phyloP scores from a whole-genome alignment of 2,888 invertebrate species.

The Tinea pellionella region DNA sequence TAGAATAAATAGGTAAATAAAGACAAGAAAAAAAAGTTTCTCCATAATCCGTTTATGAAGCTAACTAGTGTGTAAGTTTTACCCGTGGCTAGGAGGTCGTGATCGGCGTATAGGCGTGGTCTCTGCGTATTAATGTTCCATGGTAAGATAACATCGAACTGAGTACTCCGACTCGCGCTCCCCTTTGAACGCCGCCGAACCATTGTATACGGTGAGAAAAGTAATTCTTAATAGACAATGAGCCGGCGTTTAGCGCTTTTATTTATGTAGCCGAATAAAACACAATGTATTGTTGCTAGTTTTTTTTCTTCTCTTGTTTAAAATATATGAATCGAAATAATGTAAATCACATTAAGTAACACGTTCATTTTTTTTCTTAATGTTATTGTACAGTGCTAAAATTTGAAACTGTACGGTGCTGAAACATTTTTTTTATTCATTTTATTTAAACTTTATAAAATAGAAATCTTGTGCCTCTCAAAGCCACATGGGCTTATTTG shows the following conservation, averaged over 20 bases:
- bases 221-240: conserved; percentile 67
- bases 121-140: conserved; percentile 53
- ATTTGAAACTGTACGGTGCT: too few relatives aligned
- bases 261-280: conserved; percentile 36
- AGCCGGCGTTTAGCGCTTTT: conserved; percentile 58
- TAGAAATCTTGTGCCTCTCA: too few relatives aligned
- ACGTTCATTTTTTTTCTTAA: not conserved
- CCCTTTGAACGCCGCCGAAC: conserved; percentile 55
- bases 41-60: not conserved
- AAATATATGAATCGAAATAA: conserved; percentile 36
- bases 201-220: conserved; percentile 60
- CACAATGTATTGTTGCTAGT: not conserved
- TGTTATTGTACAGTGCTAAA: too few relatives aligned
- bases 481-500: too few relatives aligned
- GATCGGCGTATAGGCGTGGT: conserved; percentile 47
- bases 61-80: not conserved
- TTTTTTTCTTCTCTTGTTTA: not conserved
- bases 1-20: not conserved
- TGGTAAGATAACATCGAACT: not conserved
- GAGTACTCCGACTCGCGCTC: conserved; percentile 28
- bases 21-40: too few relatives aligned
- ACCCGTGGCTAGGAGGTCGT: conserved; percentile 29
- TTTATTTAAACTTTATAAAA: too few relatives aligned
- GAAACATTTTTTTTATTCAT: too few relatives aligned
- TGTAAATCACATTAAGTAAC: conserved; percentile 9